phyloP scores from a whole-genome alignment of 2,797 vertebrate species.

The Tinamus major region DNA sequence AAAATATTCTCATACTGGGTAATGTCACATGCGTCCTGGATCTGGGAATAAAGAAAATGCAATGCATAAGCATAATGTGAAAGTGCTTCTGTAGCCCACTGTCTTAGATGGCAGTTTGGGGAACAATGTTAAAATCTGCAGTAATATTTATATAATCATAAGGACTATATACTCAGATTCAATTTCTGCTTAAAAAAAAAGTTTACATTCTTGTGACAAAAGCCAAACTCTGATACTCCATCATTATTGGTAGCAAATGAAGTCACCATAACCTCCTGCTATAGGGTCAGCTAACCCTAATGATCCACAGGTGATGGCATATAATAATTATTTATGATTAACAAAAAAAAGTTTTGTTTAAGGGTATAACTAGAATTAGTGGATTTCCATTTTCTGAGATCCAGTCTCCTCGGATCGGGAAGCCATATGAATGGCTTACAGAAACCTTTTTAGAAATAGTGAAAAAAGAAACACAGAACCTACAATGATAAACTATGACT shows the following conservation, averaged over 20 bases:
- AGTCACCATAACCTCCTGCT: not conserved
- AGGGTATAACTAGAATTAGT: not conserved
- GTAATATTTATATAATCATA: not conserved
- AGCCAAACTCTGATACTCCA: not conserved
- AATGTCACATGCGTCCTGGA: constrained; percentile 73
- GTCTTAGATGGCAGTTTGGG: not conserved
- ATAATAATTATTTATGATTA: not conserved
- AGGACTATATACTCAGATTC: not conserved
- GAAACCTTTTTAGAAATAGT: not conserved
- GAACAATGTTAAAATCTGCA: not conserved
- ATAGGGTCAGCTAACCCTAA: not conserved
- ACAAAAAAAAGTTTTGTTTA: not conserved
- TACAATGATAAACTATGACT: not conserved
- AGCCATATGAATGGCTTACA: too few relatives aligned
- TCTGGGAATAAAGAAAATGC: constrained; percentile 68
- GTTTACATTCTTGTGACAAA: not conserved
- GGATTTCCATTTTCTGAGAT: not conserved
- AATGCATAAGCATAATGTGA: not conserved
- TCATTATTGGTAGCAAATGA: not conserved
- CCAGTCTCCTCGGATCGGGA: not conserved
- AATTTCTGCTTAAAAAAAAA: not conserved
- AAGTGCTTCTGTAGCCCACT: not conserved
- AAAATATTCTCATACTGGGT: constrained; percentile 87
- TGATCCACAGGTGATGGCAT: not conserved
- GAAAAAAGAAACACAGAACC: not conserved